Conservation (phyloP, 2,888 invertebrate species). For the Leucophenga maculata region DNA sequence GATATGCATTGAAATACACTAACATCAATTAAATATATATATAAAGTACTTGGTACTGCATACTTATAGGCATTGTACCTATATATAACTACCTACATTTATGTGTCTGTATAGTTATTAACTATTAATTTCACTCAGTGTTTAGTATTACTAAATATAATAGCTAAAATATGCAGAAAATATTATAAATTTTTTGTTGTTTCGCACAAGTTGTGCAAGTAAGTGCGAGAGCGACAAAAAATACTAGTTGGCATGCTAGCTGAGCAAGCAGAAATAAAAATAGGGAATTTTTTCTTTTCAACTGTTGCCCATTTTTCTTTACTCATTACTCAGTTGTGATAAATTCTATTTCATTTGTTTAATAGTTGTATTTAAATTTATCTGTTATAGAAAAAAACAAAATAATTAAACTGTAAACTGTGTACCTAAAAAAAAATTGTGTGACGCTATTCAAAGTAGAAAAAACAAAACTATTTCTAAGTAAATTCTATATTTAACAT, state of each 20-base stretch:
- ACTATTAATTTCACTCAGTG: too few species aligned
- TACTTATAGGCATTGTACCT: background rate
- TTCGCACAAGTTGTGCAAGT: too few species aligned
- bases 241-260: too few species aligned
- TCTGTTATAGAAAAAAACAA: constrained; percentile 32
- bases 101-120: too few species aligned
- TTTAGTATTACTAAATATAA: too few species aligned
- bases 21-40: too few species aligned
- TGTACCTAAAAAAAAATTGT: constrained; percentile 55
- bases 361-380: constrained; percentile 49
- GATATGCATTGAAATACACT: too few species aligned
- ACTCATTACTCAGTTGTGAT: too few species aligned
- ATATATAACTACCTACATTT: background rate
- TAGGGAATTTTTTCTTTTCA: constrained; percentile 10
- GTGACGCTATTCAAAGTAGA: background rate
- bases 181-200: too few species aligned
- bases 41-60: background rate
- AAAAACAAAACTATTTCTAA: constrained; percentile 47
- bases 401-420: constrained; percentile 52
- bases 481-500: constrained; percentile 45
- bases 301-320: constrained; percentile 49
- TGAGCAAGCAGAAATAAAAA: too few species aligned
- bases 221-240: too few species aligned
- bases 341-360: background rate
- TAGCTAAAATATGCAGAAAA: too few species aligned